Evolutionary conservation across 2,888 invertebrate species (phyloP), one percentile per base, ranked within the genome.

Genomic region (Calliphora vomitoria): DNA sequence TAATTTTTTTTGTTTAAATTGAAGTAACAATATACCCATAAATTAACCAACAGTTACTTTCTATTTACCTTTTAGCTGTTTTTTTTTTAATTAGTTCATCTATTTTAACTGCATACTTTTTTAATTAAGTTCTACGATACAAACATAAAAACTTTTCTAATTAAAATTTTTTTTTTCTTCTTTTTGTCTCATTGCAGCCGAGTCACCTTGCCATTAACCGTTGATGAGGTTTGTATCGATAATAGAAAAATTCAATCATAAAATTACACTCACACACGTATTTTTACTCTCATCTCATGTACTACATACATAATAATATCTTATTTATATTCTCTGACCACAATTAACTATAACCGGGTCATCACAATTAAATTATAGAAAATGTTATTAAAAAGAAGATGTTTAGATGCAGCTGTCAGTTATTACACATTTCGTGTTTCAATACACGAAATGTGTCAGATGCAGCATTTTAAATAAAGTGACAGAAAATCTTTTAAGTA

Each of bases 151-250:
- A 62, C 1, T 44, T 55, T 85, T 85, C 71, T 85, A 85, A 88
- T 86, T 75, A 82, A 83, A 75, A 82, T 75, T 82, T 11, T 58
- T 85, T 85, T 76, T 84, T 85, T 44, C 64, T 83, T 74, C 66
- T 80, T 66, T 81, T 47, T 91, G 3, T 74, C 75, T 90, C 87
- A 82, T 96, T 96, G 93, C 96, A 98, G 98, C 95, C 98, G 99
- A 93, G 97, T 99, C 93, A 97, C 98, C 94, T 96, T 99, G 94
- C 98, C 98, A 93, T 96, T 99, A 94, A 98, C 98, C 92, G 98
- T 99, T 91, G 98, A 99, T 95, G 98, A 99, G 97, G 98, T 98
- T 95, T 95, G 97, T 88, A 87, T 86, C 71, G 78, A 69, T 82
- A 71, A 58, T 66, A 76, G 53, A 55, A 66, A 50, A 64, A 82